These are phyloP conservation scores for Cantharis rufa DNA, from an alignment of 2,888 invertebrate species.

Conservation along the genomic window DNA sequence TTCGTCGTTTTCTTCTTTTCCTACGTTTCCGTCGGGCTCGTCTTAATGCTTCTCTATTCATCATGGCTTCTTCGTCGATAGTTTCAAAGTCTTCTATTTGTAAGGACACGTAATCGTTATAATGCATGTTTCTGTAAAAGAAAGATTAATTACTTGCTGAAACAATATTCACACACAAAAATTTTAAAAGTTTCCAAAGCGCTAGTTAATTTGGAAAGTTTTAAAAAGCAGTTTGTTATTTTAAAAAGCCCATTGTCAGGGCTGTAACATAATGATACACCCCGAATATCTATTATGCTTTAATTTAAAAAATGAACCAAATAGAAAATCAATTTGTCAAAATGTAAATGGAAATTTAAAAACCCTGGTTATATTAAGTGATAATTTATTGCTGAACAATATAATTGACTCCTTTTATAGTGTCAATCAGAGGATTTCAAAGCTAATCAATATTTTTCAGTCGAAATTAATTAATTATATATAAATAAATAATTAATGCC, in stretches of 20 bases:
- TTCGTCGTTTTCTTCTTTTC: constrained; percentile 49
- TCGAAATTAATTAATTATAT: no score
- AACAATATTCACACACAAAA: neutral
- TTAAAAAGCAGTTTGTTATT: neutral
- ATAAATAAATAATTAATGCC: no score
- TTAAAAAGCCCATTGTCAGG: neutral
- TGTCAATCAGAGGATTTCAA: neutral
- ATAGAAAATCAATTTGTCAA: neutral
- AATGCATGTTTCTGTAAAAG: constrained; percentile 53
- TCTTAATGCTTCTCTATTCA: constrained; percentile 43
- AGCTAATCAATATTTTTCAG: neutral
- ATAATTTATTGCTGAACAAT: neutral
- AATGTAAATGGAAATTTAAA: neutral
- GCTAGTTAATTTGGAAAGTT: neutral
- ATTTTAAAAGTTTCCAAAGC: neutral
- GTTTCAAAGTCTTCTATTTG: constrained; percentile 57
- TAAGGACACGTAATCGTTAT: constrained; percentile 59
- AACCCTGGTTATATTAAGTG: neutral
- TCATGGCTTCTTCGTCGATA: constrained; percentile 48
- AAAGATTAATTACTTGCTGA: neutral
- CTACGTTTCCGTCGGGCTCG: constrained; percentile 47
- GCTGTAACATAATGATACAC: neutral
- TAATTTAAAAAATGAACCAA: neutral
- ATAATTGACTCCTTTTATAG: neutral
- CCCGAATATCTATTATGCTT: neutral